Evolutionary conservation across 1,140 invertebrate species (phyloP).

Genomic region (Drosophila bocqueti): DNA sequence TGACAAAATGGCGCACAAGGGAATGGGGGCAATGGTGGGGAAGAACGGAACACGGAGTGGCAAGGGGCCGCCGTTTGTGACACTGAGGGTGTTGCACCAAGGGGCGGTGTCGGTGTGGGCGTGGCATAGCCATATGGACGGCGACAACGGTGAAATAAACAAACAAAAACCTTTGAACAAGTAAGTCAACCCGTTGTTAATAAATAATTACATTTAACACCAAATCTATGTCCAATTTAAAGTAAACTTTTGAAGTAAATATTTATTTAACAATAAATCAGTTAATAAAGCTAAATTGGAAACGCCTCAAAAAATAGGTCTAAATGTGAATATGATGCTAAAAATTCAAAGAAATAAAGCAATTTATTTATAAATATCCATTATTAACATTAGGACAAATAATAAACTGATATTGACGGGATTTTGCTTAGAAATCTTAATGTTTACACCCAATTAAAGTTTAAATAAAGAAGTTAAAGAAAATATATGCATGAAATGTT

Average conservation of each 20-base stretch:
- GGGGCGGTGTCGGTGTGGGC: slow-evolving; percentile 14
- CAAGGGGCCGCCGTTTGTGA: background rate
- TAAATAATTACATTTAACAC: background rate
- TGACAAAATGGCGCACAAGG: slow-evolving; percentile 36
- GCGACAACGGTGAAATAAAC: slow-evolving; percentile 3
- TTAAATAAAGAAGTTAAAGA: background rate
- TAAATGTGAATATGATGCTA: background rate
- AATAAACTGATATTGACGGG: no score
- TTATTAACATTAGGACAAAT: background rate
- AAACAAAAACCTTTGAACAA: background rate
- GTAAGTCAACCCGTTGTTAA: background rate
- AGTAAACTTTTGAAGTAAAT: background rate
- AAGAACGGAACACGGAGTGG: background rate
- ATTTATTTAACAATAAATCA: background rate
- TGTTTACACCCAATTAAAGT: background rate
- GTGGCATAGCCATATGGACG: slow-evolving; percentile 31
- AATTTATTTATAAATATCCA: background rate
- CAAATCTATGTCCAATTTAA: slow-evolving; percentile 6
- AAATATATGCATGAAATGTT: background rate
- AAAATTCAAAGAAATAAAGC: background rate
- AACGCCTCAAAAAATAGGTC: background rate
- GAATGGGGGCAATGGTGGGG: slow-evolving; percentile 3
- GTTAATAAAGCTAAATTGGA: background rate
- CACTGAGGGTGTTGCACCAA: slow-evolving; percentile 8
- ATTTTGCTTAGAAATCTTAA: background rate